These are phyloP conservation scores for Drosophila orena DNA, from an alignment of 1,140 invertebrate species.

Conservation along the genomic window DNA sequence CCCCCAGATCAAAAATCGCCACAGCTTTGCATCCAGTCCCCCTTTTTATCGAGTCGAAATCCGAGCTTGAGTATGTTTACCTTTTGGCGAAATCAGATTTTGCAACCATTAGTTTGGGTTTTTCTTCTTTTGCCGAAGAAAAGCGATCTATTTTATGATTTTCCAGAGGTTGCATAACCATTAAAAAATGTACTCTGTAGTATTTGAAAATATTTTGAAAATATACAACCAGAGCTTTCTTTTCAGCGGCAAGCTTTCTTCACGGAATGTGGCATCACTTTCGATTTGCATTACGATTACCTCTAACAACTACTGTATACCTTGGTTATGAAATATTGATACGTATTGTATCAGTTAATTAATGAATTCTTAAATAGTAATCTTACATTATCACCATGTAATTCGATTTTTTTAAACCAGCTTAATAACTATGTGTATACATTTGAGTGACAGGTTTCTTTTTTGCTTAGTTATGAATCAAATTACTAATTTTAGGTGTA, in stretches of 20 bases:
- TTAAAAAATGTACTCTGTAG: neutral
- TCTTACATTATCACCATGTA: too few relatives aligned
- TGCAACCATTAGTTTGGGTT: neutral
- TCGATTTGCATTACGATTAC: neutral
- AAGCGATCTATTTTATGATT: neutral
- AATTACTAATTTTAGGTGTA: constrained; percentile 3
- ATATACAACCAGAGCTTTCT: constrained; percentile 5
- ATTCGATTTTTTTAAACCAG: neutral
- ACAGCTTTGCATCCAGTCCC: constrained; percentile 30
- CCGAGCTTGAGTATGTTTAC: constrained; percentile 24
- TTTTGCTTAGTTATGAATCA: constrained; percentile 6
- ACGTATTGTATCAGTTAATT: neutral
- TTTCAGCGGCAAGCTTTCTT: neutral
- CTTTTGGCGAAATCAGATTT: constrained; percentile 17
- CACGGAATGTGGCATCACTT: neutral
- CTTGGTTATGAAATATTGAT: neutral
- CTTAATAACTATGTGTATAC: neutral
- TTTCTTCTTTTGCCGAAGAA: neutral
- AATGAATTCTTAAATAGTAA: neutral
- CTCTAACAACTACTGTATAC: neutral
- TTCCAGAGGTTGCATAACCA: neutral
- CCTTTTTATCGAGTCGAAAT: constrained; percentile 10
- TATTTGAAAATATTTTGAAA: constrained; percentile 5
- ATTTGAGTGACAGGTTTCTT: neutral
- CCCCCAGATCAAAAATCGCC: constrained; percentile 12